Conservation (phyloP, 2,888 invertebrate genomes). For the Odontomyia ornata region DNA sequence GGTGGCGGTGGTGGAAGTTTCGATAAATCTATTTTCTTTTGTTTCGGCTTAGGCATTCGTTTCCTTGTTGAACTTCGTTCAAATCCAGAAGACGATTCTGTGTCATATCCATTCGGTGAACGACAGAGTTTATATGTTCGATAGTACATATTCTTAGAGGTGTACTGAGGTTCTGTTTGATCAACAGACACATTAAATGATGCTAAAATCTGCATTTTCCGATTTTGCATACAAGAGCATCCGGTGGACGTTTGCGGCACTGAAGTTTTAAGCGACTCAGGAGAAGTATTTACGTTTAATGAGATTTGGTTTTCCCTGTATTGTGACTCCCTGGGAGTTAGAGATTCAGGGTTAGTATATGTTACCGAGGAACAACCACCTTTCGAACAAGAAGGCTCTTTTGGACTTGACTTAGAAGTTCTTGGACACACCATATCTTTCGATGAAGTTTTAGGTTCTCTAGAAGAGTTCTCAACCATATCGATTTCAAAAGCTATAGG, state of each 20-base stretch:
- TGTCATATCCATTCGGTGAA: not conserved
- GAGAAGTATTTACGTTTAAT: not conserved
- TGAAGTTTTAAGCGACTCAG: not conserved
- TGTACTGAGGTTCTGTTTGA: not conserved
- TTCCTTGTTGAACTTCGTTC: not conserved
- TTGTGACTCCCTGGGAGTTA: not conserved
- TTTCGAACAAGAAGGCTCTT: not conserved
- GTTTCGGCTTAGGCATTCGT: not conserved
- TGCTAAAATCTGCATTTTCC: constrained; percentile 21
- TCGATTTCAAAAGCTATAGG: too few relatives aligned
- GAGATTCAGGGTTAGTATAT: not conserved
- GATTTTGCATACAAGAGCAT: constrained; percentile 32
- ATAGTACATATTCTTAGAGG: not conserved
- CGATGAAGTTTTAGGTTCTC: too few relatives aligned
- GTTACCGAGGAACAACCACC: not conserved
- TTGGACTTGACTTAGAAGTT: not conserved
- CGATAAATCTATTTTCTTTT: constrained; percentile 15
- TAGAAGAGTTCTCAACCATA: too few relatives aligned
- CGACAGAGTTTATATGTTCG: constrained; percentile 6
- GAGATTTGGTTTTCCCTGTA: not conserved
- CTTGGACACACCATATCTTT: not conserved
- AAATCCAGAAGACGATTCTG: constrained; percentile 1
- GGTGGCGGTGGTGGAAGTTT: constrained; percentile 21
- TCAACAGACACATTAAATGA: not conserved
- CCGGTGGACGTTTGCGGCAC: not conserved